Evolutionary conservation across 2,797 vertebrate genomes (phyloP), one percentile per base, ranked within the genome.

Genomic region (Simalia tracyae): DNA sequence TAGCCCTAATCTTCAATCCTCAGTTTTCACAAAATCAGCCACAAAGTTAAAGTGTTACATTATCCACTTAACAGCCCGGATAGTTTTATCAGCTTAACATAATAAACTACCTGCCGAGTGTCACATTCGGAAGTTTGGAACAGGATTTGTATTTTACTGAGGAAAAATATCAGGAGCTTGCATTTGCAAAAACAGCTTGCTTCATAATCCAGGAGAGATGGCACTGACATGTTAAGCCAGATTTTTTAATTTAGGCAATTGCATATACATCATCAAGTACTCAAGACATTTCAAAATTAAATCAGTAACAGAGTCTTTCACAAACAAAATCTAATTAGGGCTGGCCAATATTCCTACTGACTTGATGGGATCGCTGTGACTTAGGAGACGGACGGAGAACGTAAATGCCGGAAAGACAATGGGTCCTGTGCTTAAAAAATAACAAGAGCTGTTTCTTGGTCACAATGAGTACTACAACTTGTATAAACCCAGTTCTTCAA

Each of bases 221-320:
- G 60, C 1, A 90, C 91, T 86, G 28, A 76, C 46, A 36, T 5
- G 0, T 86, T 91, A 92, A 92, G 85, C 50, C 3, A 92, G 89
- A 92, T 89, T 89, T 94, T 94, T 56, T 84, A 72, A 26, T 63
- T 84, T 86, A 61, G 94, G 6, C 42, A 94, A 3, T 0, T 89
- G n/a, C 89, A 59, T 31, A 93, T 19, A 94, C 92, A 92, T 93
- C 28, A 88, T 94, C 60, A 0, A 4, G 42, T 81, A 81, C 14
- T 91, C 68, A 86, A 17, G 91, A 46, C 46, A 91, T 92, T 2
- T 0, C 7, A n/a, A 90, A 91, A 57, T 90, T 42, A 95, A 94
- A 94, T 95, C 60, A 93, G 22, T 89, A 89, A 56, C 5, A 61
- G 93, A 92, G 56, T 91, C 85, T 87, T 84, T 90, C 89, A 90